Conservation (phyloP, 2,113 vertebrate species). For the Phylloscopus trochiloides region DNA sequence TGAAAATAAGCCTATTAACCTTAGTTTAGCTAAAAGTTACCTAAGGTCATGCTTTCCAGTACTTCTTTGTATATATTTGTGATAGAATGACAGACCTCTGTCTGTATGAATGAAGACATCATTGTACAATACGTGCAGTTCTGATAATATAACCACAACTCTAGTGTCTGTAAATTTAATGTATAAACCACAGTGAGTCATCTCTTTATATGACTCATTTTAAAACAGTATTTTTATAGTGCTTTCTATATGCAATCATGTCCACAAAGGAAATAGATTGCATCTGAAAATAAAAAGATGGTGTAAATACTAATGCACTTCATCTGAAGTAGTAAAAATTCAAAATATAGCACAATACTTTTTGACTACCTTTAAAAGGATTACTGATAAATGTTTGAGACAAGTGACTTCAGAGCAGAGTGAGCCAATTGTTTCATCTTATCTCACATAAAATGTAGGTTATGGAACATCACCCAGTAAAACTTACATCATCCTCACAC, state of each 20-base stretch:
- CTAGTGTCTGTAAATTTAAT: constrained; percentile 30
- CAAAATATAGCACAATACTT: neutral
- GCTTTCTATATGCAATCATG: neutral
- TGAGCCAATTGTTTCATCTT: neutral
- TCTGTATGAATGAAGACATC: constrained; percentile 38
- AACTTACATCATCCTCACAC: neutral
- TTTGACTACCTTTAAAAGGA: neutral
- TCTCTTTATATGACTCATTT: neutral
- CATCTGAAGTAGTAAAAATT: neutral
- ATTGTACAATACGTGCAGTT: constrained; percentile 12
- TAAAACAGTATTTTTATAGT: neutral
- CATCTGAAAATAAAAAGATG: neutral
- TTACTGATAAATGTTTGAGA: neutral
- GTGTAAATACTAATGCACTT: neutral
- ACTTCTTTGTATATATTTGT: constrained; percentile 16
- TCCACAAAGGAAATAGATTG: neutral
- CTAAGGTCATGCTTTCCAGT: neutral
- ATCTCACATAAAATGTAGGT: neutral
- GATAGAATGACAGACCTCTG: constrained; percentile 39
- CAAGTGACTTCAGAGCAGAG: neutral
- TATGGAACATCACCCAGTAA: neutral
- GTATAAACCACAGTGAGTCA: constrained; percentile 8
- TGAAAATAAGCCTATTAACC: constrained; percentile 16
- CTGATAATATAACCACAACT: constrained; percentile 36
- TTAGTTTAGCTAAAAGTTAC: neutral